phyloP scores from a whole-genome alignment of 1,140 invertebrate genomes.

The Ips nitidus region DNA sequence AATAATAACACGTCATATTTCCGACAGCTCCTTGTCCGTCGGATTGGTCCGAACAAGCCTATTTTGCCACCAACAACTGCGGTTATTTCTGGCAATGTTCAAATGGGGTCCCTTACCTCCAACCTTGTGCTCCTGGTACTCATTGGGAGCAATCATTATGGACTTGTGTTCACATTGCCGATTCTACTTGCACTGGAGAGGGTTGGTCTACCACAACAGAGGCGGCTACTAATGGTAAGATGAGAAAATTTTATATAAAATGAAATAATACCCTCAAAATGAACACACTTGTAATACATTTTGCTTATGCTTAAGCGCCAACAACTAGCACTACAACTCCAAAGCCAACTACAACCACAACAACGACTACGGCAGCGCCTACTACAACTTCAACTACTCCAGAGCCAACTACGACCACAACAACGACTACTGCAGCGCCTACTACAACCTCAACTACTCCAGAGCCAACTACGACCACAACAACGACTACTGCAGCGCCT shows the following conservation, averaged over 20 bases:
- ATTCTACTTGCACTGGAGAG: slow-evolving; percentile 22
- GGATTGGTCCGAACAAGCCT: slow-evolving; percentile 18
- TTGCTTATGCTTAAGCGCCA: slow-evolving; percentile 9
- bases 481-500: slow-evolving; percentile 3
- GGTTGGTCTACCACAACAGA: slow-evolving; percentile 12
- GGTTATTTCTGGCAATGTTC: slow-evolving; percentile 61
- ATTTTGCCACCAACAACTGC: slow-evolving; percentile 52
- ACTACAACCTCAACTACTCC: slow-evolving; percentile 11
- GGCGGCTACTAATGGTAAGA: no score
- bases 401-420: slow-evolving; percentile 5
- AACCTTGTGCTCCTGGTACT: slow-evolving; percentile 47
- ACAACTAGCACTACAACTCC: slow-evolving; percentile 10
- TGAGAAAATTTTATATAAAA: no score
- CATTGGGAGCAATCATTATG: slow-evolving; percentile 50
- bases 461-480: neutral
- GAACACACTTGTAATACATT: neutral
- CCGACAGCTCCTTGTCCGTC: slow-evolving; percentile 20
- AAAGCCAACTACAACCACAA: slow-evolving; percentile 46
- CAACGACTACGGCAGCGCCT: neutral
- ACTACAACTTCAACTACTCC: slow-evolving; percentile 9
- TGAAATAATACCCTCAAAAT: no score
- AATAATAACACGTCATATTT: neutral
- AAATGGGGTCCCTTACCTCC: slow-evolving; percentile 52
- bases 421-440: slow-evolving; percentile 1
- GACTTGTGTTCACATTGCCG: slow-evolving; percentile 14